Base-by-base conservation (phyloP, 2,888 invertebrate species). In the Nomada fucata region DNA sequence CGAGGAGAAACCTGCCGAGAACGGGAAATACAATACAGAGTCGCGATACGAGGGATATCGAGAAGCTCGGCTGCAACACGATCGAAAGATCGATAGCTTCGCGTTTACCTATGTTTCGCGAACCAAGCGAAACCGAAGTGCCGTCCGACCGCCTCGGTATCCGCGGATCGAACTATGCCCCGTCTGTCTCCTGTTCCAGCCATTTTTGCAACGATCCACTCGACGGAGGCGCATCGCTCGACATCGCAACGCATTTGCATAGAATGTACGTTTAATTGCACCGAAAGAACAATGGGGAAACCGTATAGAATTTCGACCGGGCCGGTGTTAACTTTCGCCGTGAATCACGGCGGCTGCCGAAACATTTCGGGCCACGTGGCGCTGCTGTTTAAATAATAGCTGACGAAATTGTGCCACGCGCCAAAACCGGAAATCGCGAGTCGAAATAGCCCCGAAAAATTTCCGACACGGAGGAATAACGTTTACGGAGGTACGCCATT, bases 11-110 rank as follows among this genome's bases (percentile, higher is more conserved):
- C 68, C 74, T 77, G 74, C 74, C 63, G 76, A 71, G 80, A 79
- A 79, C 68, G 60, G 76, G 80, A 84, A 76, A 86, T 52, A 72
- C 78, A 69, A 82, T 84, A 70, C 84, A 52, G 52, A 77, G 70
- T 23, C 36, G 60, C 57, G 52, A 72, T 52, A 67, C 29, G 42
- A 13, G 11, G 47, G 65, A 71, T 72, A 76, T 74, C 59, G 67
- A 53, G 75, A 70, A 76, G 64, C 68, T 53, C 10, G 20, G 36
- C n/a, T 18, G 82, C 75, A 75, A 86, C 61, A 60, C 23, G 88
- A 88, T 72, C 84, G 55, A 68, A 55, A 63, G 74, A 79, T 88
- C 82, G 84, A 83, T 77, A 69, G 57, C 2, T 36, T 47, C 59
- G 67, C 57, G 18, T 79, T 76, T 74, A 59, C 50, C 69, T 60